Evolutionary conservation across 2,888 invertebrate genomes (phyloP).

Genomic region (Hydroisotoma schaefferi): DNA sequence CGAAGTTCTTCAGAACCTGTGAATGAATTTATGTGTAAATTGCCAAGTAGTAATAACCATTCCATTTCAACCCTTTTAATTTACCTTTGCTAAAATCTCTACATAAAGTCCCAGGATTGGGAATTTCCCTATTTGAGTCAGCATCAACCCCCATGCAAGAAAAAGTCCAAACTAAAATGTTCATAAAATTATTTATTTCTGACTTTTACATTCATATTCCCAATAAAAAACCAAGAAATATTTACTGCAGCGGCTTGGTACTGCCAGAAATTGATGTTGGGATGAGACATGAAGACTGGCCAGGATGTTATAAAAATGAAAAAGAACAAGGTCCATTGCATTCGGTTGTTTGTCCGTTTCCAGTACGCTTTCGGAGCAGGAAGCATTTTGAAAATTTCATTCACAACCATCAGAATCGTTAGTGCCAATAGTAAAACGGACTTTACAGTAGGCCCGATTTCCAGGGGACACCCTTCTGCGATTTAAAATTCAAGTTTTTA

Average conservation of each 20-base stretch:
- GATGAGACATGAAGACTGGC: slow-evolving; percentile 47
- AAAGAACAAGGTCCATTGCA: slow-evolving; percentile 44
- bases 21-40: background rate
- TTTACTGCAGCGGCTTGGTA: slow-evolving; percentile 45
- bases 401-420: slow-evolving; percentile 43
- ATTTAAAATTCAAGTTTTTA: background rate
- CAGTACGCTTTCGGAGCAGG: slow-evolving; percentile 42
- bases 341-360: slow-evolving; percentile 40
- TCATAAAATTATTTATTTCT: background rate
- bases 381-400: slow-evolving; percentile 46
- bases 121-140: slow-evolving; percentile 46
- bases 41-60: background rate
- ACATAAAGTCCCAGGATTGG: slow-evolving; percentile 46
- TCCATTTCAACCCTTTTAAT: background rate
- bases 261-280: slow-evolving; percentile 47
- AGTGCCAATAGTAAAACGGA: slow-evolving; percentile 41
- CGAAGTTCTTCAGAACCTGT: slow-evolving; percentile 45
- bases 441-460: slow-evolving; percentile 47
- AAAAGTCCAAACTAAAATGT: slow-evolving; percentile 42
- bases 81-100: slow-evolving; percentile 44
- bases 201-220: background rate
- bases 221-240: background rate
- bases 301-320: slow-evolving; percentile 46
- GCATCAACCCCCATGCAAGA: slow-evolving; percentile 44
- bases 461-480: slow-evolving; percentile 42